Conservation (phyloP, 2,113 vertebrate species). For the Eidolon helvum region DNA sequence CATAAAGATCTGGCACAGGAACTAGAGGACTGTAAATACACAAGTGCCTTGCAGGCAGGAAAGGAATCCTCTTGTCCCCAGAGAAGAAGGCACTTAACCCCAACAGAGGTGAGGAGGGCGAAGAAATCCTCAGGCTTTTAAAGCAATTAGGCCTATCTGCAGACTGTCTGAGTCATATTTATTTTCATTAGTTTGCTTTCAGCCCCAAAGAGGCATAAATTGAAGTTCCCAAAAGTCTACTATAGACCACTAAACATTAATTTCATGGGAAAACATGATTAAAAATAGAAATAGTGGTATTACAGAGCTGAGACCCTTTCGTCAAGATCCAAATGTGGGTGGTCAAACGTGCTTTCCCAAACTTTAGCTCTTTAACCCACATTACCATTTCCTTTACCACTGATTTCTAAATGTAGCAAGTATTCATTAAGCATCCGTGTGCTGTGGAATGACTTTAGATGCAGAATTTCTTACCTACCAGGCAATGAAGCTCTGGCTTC, state of each 20-base stretch:
- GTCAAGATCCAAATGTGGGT: neutral
- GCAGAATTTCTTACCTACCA: neutral
- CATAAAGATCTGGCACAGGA: neutral
- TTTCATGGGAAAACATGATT: conserved; percentile 32
- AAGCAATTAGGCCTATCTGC: neutral
- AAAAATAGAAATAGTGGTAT: conserved; percentile 23
- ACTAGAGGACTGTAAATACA: neutral
- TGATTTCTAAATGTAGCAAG: neutral
- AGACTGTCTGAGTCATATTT: neutral
- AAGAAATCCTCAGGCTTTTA: conserved; percentile 20
- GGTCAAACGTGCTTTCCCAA: neutral
- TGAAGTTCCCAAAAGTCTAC: conserved; percentile 8
- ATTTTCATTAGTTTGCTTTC: conserved; percentile 57
- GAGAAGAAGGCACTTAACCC: neutral
- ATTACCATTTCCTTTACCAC: neutral
- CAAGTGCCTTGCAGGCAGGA: neutral
- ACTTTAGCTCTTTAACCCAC: neutral
- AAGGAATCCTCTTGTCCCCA: neutral
- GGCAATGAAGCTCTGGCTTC: neutral
- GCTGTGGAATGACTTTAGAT: neutral
- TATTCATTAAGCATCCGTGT: neutral
- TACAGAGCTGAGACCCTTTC: neutral
- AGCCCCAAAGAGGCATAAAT: conserved; percentile 22
- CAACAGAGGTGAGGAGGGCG: neutral
- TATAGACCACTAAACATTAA: conserved; percentile 8